These are phyloP conservation scores for Meloe dianella DNA, from an alignment of 2,888 invertebrate species.

Conservation along the genomic window DNA sequence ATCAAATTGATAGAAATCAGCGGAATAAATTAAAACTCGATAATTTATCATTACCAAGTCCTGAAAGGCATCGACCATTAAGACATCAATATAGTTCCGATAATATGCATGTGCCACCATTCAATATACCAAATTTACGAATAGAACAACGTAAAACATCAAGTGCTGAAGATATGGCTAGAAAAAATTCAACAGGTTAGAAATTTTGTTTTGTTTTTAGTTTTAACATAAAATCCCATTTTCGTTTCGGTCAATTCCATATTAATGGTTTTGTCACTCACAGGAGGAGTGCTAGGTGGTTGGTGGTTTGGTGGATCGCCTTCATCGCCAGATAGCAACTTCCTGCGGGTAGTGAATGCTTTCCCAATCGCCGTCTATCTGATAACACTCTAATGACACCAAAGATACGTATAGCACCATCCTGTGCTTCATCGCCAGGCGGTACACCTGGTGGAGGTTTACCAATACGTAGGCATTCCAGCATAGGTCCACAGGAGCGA, in stretches of 20 bases:
- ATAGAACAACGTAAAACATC: conserved; percentile 88
- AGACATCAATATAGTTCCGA: conserved; percentile 86
- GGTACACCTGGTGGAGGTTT: conserved; percentile 75
- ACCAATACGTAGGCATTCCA: conserved; percentile 87
- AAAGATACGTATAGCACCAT: conserved; percentile 86
- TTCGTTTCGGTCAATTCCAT: background rate
- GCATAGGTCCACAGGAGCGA: conserved; percentile 89
- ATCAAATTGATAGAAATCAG: conserved; percentile 86
- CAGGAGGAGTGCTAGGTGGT: conserved; percentile 70
- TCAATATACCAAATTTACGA: conserved; percentile 86
- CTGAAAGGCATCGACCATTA: conserved; percentile 76
- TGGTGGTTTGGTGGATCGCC: conserved; percentile 88
- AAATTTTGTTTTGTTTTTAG: background rate
- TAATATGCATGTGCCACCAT: conserved; percentile 83
- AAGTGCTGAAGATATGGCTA: conserved; percentile 89
- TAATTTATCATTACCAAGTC: conserved; percentile 75
- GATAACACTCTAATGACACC: conserved; percentile 93
- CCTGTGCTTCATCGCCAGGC: conserved; percentile 84
- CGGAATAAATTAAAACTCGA: conserved; percentile 88
- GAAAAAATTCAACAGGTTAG: conserved; percentile 80
- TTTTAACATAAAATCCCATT: background rate
- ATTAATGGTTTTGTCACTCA: conserved; percentile 16
- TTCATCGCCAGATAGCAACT: conserved; percentile 84
- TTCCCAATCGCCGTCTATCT: conserved; percentile 88
- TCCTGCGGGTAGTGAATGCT: conserved; percentile 79